Percentiles rank a stretch among this genome's conserved stretches.
phyloP scores from a whole-genome alignment of 1,140 invertebrate species.

The Oscheius sp. region DNA sequence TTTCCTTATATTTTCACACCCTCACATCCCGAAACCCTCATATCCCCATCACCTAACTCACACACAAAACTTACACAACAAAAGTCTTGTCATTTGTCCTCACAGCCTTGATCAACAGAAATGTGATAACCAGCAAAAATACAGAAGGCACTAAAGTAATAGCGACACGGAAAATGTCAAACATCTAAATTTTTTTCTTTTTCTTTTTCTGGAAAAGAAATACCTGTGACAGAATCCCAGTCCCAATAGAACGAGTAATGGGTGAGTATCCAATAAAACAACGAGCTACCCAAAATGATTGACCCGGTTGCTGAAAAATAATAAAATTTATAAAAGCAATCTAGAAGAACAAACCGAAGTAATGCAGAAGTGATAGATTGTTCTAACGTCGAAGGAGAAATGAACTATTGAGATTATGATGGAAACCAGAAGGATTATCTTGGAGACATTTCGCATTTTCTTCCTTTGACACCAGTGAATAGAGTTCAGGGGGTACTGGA shows the following conservation, averaged over 20 bases:
- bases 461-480: slow-evolving; percentile 33
- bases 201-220: too few species aligned
- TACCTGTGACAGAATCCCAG: slow-evolving; percentile 9
- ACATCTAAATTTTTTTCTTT: slow-evolving; percentile 20
- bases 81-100: slow-evolving; percentile 28
- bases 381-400: slow-evolving; percentile 23
- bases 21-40: too few species aligned
- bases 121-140: slow-evolving; percentile 29
- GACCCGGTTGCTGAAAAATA: slow-evolving; percentile 15
- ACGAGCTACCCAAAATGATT: slow-evolving; percentile 37
- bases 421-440: slow-evolving; percentile 7
- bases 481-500: slow-evolving; percentile 38
- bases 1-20: too few species aligned
- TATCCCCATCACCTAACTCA: not conserved
- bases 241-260: not conserved
- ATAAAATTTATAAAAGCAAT: not conserved
- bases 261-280: slow-evolving; percentile 38
- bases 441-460: slow-evolving; percentile 25
- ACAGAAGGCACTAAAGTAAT: slow-evolving; percentile 18
- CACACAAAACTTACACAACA: slow-evolving; percentile 7
- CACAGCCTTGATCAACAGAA: slow-evolving; percentile 35
- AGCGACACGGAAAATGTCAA: slow-evolving; percentile 33
- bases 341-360: not conserved
- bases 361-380: slow-evolving; percentile 39
- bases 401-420: slow-evolving; percentile 18